Conservation (phyloP, 2,888 invertebrate genomes). For the Scaptodrosophila latifasciaeformis region DNA sequence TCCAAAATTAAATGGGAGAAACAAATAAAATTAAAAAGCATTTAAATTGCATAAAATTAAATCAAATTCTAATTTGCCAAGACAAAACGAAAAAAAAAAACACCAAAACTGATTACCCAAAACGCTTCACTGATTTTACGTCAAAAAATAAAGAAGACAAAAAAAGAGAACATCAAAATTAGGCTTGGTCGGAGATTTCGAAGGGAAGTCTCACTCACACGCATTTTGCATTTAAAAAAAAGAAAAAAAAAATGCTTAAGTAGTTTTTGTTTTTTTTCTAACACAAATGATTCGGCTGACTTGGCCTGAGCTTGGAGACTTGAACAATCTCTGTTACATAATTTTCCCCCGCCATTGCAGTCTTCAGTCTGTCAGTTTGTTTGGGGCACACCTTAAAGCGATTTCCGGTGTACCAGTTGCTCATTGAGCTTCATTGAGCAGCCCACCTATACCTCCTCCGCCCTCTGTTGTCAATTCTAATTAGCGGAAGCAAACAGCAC, state of each 20-base stretch:
- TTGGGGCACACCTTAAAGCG: constrained; percentile 69
- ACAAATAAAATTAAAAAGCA: constrained; percentile 25
- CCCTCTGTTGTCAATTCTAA: constrained; percentile 63
- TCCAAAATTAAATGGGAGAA: constrained; percentile 35
- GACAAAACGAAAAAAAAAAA: constrained; percentile 22
- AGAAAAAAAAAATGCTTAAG: no score
- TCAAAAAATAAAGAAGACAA: constrained; percentile 45
- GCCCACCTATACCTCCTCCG: not conserved
- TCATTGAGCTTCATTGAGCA: constrained; percentile 65
- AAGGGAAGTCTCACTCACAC: constrained; percentile 14
- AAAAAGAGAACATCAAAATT: no score
- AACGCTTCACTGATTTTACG: constrained; percentile 59
- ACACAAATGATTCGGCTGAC: no score
- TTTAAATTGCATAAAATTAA: constrained; percentile 64
- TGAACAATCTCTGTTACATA: no score
- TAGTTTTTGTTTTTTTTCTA: constrained; percentile 31
- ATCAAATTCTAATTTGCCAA: constrained; percentile 57
- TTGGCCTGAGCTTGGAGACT: no score
- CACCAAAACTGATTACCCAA: constrained; percentile 54
- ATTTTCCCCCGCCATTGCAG: constrained; percentile 39
- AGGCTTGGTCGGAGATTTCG: no score
- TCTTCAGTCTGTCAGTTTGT: constrained; percentile 32
- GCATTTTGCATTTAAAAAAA: constrained; percentile 47
- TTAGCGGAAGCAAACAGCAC: constrained; percentile 61
- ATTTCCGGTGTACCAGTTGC: constrained; percentile 73